These are phyloP conservation scores for Hydractinia symbiolongicarpus DNA, from an alignment of 30 jellyfish, hydroid and myxozoan species.

Conservation along the genomic window DNA sequence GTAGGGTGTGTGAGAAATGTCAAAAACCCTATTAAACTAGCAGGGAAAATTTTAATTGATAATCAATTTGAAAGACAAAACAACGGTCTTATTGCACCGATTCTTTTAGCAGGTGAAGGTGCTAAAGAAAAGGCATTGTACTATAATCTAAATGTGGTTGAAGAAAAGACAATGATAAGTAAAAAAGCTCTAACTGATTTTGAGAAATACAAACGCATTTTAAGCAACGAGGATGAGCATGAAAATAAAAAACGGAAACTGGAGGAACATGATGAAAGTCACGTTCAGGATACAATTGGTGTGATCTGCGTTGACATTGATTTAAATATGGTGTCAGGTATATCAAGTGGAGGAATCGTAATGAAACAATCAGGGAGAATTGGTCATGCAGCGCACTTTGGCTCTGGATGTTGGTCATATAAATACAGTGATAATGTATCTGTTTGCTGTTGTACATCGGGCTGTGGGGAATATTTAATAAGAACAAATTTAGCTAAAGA, in stretches of 20 bases:
- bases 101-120: constrained; percentile 66
- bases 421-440: constrained; percentile 17
- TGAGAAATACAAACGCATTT: constrained; percentile 10
- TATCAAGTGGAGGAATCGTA: constrained; percentile 81
- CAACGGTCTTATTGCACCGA: constrained; percentile 46
- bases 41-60: constrained; percentile 35
- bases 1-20: constrained; percentile 66
- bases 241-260: neutral
- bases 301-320: constrained; percentile 59
- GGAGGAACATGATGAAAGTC: neutral
- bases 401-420: constrained; percentile 70
- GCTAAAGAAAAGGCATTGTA: constrained; percentile 49
- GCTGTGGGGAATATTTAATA: constrained; percentile 75
- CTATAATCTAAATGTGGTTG: constrained; percentile 22
- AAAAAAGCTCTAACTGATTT: constrained; percentile 28
- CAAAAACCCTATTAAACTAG: constrained; percentile 65
- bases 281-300: constrained; percentile 62
- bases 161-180: constrained; percentile 27
- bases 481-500: constrained; percentile 59
- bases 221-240: neutral
- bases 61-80: neutral
- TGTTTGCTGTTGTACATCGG: constrained; percentile 57
- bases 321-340: constrained; percentile 63
- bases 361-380: constrained; percentile 75
- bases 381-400: constrained; percentile 78